phyloP scores from a whole-genome alignment of 2,113 vertebrate species.

The Tyrannus savana region DNA sequence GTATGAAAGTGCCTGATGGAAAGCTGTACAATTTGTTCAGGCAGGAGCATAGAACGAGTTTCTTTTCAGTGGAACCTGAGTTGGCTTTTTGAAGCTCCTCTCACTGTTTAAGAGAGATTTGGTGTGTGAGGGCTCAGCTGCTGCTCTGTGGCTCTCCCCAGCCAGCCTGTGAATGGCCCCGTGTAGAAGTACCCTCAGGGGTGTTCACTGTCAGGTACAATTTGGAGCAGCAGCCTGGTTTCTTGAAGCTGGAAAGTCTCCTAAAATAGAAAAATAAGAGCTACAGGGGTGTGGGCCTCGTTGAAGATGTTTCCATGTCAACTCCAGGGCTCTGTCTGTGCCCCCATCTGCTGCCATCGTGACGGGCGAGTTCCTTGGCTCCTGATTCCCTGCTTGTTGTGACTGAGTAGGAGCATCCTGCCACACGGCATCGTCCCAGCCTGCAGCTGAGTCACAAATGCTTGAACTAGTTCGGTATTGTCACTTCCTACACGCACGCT shows the following conservation, averaged over 20 bases:
- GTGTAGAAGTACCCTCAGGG: not conserved
- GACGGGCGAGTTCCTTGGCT: not conserved
- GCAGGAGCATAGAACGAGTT: constrained; percentile 20
- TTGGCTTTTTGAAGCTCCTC: constrained; percentile 56
- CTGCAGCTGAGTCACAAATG: not conserved
- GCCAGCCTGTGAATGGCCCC: not conserved
- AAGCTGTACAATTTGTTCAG: constrained; percentile 46
- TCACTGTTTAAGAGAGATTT: not conserved
- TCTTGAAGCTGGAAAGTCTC: not conserved
- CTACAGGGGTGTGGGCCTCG: not conserved
- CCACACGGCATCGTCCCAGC: accelerated
- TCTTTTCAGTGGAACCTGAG: constrained; percentile 35
- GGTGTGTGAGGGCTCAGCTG: constrained; percentile 35
- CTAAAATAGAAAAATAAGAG: not conserved
- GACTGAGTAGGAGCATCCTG: constrained; percentile 35
- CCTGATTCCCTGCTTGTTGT: not conserved
- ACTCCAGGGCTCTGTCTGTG: not conserved
- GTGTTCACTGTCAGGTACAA: not conserved
- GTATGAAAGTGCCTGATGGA: constrained; percentile 44
- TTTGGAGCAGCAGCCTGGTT: not conserved
- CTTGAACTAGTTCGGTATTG: not conserved
- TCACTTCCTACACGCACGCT: not conserved
- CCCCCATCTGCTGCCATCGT: not conserved
- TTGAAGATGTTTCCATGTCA: not conserved
- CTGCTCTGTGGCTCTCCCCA: not conserved